Evolutionary conservation across 2,113 vertebrate genomes (phyloP), one percentile per base, ranked within the genome.

Genomic region (Archocentrus centrarchus): DNA sequence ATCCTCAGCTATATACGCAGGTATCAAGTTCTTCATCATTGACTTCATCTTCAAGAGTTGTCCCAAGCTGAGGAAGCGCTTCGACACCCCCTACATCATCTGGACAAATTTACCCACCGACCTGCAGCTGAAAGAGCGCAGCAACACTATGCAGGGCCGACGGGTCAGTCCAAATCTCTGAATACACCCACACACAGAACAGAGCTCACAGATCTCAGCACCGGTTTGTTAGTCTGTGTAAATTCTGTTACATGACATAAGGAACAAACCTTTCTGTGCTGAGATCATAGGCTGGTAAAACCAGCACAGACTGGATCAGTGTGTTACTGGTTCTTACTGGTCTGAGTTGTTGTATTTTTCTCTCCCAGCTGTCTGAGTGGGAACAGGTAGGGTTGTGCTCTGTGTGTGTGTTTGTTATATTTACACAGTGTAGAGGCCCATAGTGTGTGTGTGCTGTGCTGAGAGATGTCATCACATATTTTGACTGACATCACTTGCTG

Each of bases 1-100:
- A 5, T 66, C 59, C 66, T 75, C 91, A 99, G 98, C 97, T 8
- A 93, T 99, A 8, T 99, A 99, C 15, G 97, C 96, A 1, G 98
- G 98, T 22, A 93, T 99, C 87, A 99, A 99, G 92, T 99, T 99
- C 94, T 99, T 99, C 93, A 95, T 99, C 80, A 97, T 99, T 15
- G 97, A 99, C 92, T 99, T 98, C 83, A 93, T 99, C 95, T 99
- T 98, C 86, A 99, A 97, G 92, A 97, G 98, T 73, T 99, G 97
- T 83, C 97, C 97, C 2, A 96, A 98, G 84, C 96, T 99, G 64
- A 95, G 97, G 44, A 96, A 96, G 89, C 98, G 98, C 86, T 99
- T 97, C 35, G 98, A 99, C 91, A 99, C 98, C 0, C 97, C 97
- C 7, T 97, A 97, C 91, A 97, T 98, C 88, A 94, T 99, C 90